phyloP scores from a whole-genome alignment of 2,888 invertebrate genomes.

The Drosophila conformis region DNA sequence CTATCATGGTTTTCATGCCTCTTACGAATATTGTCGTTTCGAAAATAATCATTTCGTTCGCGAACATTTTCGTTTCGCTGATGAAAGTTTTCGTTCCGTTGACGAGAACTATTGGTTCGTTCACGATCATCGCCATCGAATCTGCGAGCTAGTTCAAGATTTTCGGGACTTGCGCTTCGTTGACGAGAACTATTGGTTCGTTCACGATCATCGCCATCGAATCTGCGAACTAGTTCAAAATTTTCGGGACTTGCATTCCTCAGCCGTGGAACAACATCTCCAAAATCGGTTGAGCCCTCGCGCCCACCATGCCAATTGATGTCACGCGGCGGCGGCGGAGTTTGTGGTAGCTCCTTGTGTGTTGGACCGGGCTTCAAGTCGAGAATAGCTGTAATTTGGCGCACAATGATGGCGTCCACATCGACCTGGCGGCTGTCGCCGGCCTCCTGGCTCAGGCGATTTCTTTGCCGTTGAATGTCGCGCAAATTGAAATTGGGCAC shows the following conservation, averaged over 20 bases:
- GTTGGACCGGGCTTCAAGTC: neutral
- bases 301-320: slow-evolving; percentile 50
- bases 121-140: neutral
- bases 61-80: slow-evolving; percentile 1
- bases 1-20: neutral
- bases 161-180: slow-evolving; percentile 1
- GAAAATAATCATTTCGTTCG: neutral
- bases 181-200: neutral
- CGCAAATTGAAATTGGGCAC: slow-evolving; percentile 49
- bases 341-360: slow-evolving; percentile 15
- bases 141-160: neutral
- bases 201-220: neutral
- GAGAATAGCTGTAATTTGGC: slow-evolving; percentile 30
- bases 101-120: neutral
- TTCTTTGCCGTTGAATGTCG: slow-evolving; percentile 35
- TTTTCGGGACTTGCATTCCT: slow-evolving; percentile 3
- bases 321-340: slow-evolving; percentile 58
- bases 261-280: slow-evolving; percentile 6
- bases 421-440: slow-evolving; percentile 36
- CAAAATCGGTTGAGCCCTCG: neutral
- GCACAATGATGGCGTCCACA: slow-evolving; percentile 37
- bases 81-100: neutral
- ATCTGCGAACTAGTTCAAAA: neutral
- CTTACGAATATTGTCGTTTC: slow-evolving; percentile 3
- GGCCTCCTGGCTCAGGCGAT: slow-evolving; percentile 35